Percentiles rank a stretch among this genome's conserved stretches.
Evolutionary conservation across 2,888 invertebrate species (phyloP).

Genomic region (Eupithecia centaureata): DNA sequence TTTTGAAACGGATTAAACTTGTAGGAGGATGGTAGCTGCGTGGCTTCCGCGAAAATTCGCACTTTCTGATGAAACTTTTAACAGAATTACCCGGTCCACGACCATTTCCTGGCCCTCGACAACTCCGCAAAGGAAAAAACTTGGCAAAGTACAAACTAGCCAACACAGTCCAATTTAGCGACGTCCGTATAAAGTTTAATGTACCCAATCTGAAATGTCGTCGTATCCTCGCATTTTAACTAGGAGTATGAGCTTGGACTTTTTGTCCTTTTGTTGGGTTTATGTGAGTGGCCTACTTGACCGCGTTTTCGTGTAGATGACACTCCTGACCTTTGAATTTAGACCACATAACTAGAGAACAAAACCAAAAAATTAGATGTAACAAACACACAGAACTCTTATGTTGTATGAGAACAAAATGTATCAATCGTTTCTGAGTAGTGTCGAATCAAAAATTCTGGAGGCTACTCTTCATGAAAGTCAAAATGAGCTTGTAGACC

Average conservation of each 20-base stretch:
- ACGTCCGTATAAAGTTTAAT: slow-evolving; percentile 81
- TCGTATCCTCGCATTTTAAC: slow-evolving; percentile 71
- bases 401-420: slow-evolving; percentile 22
- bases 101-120: slow-evolving; percentile 73
- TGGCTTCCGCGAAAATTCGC: slow-evolving; percentile 75
- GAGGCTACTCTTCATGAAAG: slow-evolving; percentile 46
- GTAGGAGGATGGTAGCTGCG: slow-evolving; percentile 66
- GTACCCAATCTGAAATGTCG: slow-evolving; percentile 78
- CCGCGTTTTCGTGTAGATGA: slow-evolving; percentile 4
- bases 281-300: slow-evolving; percentile 29
- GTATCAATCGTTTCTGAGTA: slow-evolving; percentile 26
- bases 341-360: neutral
- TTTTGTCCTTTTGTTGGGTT: slow-evolving; percentile 28
- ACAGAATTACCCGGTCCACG: slow-evolving; percentile 80
- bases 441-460: slow-evolving; percentile 38
- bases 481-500: slow-evolving; percentile 41
- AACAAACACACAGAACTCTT: slow-evolving; percentile 17
- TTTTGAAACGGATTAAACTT: slow-evolving; percentile 76
- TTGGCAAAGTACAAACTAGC: slow-evolving; percentile 82
- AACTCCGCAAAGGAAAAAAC: slow-evolving; percentile 77
- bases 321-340: neutral
- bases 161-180: slow-evolving; percentile 79
- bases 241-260: slow-evolving; percentile 50
- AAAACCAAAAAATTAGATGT: neutral
- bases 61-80: slow-evolving; percentile 82